A percentile compares a stretch with the other conserved stretches of the same genome.
Conservation (phyloP, 2,888 invertebrate species). For the Tromatobia lineatoria region DNA sequence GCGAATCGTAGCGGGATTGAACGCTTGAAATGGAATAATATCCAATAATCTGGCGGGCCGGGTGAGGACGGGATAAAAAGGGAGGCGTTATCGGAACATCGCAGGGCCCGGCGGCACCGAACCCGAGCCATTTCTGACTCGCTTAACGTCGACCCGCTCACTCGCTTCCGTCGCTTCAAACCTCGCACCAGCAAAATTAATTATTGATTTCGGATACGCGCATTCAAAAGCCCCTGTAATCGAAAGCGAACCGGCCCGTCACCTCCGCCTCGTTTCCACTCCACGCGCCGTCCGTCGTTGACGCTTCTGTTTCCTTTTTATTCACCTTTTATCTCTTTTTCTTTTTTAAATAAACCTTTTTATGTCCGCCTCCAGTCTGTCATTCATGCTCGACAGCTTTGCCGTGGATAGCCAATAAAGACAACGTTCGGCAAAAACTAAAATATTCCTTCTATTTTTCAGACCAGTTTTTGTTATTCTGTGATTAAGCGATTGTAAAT, state of each 20-base stretch:
- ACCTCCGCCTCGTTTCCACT: constrained; percentile 64
- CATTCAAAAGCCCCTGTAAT: constrained; percentile 81
- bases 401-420: not conserved
- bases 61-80: constrained; percentile 81
- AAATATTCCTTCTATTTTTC: not conserved
- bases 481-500: no score
- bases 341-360: not conserved
- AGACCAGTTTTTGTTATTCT: not conserved
- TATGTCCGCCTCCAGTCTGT: constrained; percentile 30
- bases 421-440: not conserved
- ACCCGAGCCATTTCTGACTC: constrained; percentile 77
- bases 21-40: constrained; percentile 86
- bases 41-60: constrained; percentile 84
- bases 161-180: constrained; percentile 60
- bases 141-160: constrained; percentile 64
- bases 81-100: constrained; percentile 83
- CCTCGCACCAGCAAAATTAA: constrained; percentile 81
- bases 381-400: constrained; percentile 37
- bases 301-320: constrained; percentile 40
- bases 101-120: constrained; percentile 76
- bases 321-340: constrained; percentile 2
- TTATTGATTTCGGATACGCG: constrained; percentile 85
- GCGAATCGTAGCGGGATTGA: constrained; percentile 85
- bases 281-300: constrained; percentile 44
- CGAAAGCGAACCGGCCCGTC: constrained; percentile 79